Percentiles rank a stretch among this genome's conserved stretches.
These are phyloP conservation scores for Drosophila paramelanica DNA, from an alignment of 2,888 invertebrate genomes.

Conservation along the genomic window DNA sequence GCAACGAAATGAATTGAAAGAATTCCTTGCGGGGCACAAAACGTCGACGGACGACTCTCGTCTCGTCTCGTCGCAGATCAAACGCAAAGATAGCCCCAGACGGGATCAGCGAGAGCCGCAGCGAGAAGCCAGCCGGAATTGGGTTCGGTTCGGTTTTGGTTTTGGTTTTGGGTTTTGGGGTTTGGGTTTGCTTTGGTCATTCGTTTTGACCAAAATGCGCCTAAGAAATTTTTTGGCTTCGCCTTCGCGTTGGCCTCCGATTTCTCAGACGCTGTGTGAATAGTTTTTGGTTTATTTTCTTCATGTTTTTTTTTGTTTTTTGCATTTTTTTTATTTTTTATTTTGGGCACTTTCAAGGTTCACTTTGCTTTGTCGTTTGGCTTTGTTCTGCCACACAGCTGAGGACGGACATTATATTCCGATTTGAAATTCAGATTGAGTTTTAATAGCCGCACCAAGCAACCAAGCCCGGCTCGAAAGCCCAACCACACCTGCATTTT, in stretches of 20 bases:
- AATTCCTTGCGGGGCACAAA: constrained; percentile 74
- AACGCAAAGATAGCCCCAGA: constrained; percentile 65
- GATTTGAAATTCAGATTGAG: constrained; percentile 81
- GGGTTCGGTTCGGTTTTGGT: not conserved
- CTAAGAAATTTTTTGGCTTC: constrained; percentile 68
- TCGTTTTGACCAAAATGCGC: constrained; percentile 56
- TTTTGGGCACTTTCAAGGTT: constrained; percentile 60
- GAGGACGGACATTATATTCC: constrained; percentile 63
- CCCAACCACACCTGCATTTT: constrained; percentile 63
- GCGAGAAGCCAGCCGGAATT: not conserved
- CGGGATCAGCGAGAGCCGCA: not conserved
- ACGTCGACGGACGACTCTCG: constrained; percentile 58
- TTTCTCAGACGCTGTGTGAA: constrained; percentile 61
- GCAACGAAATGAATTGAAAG: constrained; percentile 73
- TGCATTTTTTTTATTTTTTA: constrained; percentile 7
- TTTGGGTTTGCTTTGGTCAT: constrained; percentile 15
- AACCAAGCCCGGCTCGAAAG: constrained; percentile 26
- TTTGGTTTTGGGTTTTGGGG: constrained; percentile 8
- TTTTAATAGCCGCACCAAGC: constrained; percentile 66
- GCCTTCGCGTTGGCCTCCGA: constrained; percentile 54
- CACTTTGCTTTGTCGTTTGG: constrained; percentile 52
- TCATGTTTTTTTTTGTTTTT: constrained; percentile 1
- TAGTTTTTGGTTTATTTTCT: constrained; percentile 51
- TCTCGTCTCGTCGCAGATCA: constrained; percentile 61
- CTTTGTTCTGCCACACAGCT: constrained; percentile 49